These are phyloP conservation scores for Trichoplax adhaerens DNA, from an alignment of 37 sponge, comb jelly and placozoan species.

Conservation along the genomic window DNA sequence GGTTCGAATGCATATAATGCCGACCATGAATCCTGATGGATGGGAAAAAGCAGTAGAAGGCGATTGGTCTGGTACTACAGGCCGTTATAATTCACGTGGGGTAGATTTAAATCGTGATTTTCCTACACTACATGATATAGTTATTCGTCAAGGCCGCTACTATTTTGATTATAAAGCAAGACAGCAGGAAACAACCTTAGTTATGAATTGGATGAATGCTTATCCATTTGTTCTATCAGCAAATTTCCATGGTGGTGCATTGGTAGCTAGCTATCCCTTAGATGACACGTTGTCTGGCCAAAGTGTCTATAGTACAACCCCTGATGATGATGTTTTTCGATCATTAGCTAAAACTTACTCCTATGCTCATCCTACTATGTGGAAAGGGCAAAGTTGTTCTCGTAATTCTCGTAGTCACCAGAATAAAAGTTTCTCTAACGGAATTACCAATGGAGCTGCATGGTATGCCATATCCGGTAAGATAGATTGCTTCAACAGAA, in stretches of 20 bases:
- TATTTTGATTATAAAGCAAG: no score
- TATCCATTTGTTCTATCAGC: constrained; percentile 84
- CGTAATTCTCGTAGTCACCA: no score
- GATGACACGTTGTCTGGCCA: constrained; percentile 23
- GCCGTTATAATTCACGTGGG: constrained; percentile 58
- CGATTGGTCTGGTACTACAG: constrained; percentile 19
- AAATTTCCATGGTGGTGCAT: constrained; percentile 88
- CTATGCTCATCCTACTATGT: constrained; percentile 57
- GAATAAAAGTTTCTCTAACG: constrained; percentile 32
- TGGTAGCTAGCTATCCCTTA: constrained; percentile 90
- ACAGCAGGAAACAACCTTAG: constrained; percentile 64
- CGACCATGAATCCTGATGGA: constrained; percentile 98
- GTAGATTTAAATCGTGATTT: constrained; percentile 52
- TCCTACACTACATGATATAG: no score
- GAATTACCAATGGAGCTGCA: constrained; percentile 90
- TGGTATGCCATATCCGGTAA: constrained; percentile 89
- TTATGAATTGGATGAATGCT: constrained; percentile 64
- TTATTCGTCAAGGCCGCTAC: no score
- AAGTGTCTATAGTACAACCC: constrained; percentile 5
- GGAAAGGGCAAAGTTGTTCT: not conserved
- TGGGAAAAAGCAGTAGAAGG: constrained; percentile 21
- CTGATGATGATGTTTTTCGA: constrained; percentile 71
- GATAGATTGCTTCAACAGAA: constrained; percentile 13
- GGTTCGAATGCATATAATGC: constrained; percentile 87
- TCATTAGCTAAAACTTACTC: constrained; percentile 59